A percentile compares a stretch with the other conserved stretches of the same genome.
phyloP scores from a whole-genome alignment of 2,797 vertebrate genomes.

The Picus viridis region DNA sequence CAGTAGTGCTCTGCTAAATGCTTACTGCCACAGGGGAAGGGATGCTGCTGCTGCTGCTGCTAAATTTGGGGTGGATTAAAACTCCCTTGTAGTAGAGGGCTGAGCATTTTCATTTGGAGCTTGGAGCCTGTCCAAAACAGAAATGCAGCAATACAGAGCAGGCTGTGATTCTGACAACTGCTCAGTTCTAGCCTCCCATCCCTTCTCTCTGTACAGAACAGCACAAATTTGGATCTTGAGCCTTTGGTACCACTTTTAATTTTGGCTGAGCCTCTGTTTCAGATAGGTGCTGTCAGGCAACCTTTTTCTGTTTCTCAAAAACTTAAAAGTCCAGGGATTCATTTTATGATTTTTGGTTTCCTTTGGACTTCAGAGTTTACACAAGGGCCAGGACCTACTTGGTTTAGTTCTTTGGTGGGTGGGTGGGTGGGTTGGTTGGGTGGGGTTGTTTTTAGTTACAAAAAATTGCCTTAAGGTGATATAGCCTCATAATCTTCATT shows the following conservation, averaged over 20 bases:
- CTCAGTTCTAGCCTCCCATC: background rate
- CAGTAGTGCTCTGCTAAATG: background rate
- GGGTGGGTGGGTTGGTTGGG: background rate
- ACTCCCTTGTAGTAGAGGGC: constrained; percentile 5
- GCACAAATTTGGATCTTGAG: background rate
- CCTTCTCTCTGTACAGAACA: background rate
- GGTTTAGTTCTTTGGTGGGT: background rate
- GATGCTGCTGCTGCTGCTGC: background rate
- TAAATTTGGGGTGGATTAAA: constrained; percentile 46
- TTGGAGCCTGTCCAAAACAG: background rate
- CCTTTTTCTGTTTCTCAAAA: background rate
- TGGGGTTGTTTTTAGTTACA: background rate
- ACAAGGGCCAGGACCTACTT: background rate
- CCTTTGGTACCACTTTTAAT: background rate
- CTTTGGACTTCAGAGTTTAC: background rate
- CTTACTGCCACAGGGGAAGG: background rate
- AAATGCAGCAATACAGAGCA: constrained; percentile 27
- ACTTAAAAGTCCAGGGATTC: background rate
- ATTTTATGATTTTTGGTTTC: background rate
- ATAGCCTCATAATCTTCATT: background rate
- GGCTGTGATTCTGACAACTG: constrained; percentile 15
- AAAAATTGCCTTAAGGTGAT: background rate
- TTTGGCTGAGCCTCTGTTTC: background rate
- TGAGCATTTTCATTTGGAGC: constrained; percentile 36
- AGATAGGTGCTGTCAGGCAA: background rate